phyloP scores from a whole-genome alignment of 2,113 vertebrate genomes.

The Pteropus alecto region DNA sequence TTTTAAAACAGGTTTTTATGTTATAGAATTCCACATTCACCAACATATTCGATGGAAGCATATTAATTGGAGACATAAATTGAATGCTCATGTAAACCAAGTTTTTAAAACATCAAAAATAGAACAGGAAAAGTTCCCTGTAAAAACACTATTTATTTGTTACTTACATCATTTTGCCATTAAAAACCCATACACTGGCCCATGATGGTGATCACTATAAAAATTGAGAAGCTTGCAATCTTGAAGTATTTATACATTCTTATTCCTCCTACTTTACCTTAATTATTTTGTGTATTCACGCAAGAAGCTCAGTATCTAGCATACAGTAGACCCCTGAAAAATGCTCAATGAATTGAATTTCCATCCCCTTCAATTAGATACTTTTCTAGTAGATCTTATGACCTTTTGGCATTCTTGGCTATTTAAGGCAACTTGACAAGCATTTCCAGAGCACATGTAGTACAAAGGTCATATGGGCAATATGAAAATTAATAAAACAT shows the following conservation, averaged over 20 bases:
- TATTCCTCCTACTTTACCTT: background rate
- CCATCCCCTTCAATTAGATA: background rate
- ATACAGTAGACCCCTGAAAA: conserved; percentile 1
- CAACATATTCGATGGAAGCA: background rate
- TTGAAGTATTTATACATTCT: conserved; percentile 9
- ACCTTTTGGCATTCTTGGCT: background rate
- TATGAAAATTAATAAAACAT: conserved; percentile 22
- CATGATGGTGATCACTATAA: background rate
- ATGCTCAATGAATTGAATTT: background rate
- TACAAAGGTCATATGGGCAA: background rate
- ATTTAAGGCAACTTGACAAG: background rate
- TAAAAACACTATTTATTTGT: conserved; percentile 43
- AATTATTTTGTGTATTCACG: conserved; percentile 16
- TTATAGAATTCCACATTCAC: background rate
- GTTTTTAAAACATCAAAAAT: background rate
- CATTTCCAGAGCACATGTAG: conserved; percentile 27
- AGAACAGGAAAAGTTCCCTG: background rate
- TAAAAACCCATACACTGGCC: background rate
- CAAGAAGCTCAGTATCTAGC: conserved; percentile 3
- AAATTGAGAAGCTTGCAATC: background rate
- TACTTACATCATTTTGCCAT: background rate
- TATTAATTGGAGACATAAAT: conserved; percentile 27
- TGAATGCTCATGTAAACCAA: background rate
- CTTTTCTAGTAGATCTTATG: background rate
- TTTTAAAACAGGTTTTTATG: background rate